Conservation (phyloP, 2,888 invertebrate species). For the Stenolophus ochropezus region DNA sequence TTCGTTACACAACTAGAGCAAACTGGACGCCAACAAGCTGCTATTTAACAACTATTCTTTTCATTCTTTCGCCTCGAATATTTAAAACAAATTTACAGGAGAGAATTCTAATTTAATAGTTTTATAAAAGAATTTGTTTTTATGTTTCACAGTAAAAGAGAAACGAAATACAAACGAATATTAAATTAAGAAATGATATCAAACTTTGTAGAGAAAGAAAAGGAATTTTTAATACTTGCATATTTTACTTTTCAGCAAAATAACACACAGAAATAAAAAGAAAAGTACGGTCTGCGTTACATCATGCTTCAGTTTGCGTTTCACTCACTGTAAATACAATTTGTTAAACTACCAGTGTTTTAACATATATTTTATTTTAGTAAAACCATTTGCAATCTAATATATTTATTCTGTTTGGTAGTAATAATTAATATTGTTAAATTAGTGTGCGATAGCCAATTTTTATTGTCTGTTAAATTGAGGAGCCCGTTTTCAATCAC, state of each 20-base stretch:
- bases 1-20: background rate
- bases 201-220: conserved; percentile 16
- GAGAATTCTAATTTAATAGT: conserved; percentile 12
- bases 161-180: conserved; percentile 1
- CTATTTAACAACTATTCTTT: no score
- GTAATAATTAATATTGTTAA: no score
- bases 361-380: no score
- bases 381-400: no score
- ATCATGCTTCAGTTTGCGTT: no score
- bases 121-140: conserved; percentile 23
- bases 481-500: no score
- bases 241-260: conserved; percentile 11
- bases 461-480: no score
- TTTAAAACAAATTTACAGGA: background rate
- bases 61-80: background rate
- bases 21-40: background rate
- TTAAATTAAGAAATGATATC: conserved; percentile 27
- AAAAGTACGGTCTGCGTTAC: background rate
- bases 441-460: no score
- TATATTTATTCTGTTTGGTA: no score
- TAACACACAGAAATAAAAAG: background rate
- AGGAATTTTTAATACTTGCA: conserved; percentile 45
- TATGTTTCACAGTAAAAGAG: background rate
- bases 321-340: no score
- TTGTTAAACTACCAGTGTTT: no score